Evolutionary conservation across 2,888 invertebrate genomes (phyloP).

Genomic region (Dolichopus griseipennis): DNA sequence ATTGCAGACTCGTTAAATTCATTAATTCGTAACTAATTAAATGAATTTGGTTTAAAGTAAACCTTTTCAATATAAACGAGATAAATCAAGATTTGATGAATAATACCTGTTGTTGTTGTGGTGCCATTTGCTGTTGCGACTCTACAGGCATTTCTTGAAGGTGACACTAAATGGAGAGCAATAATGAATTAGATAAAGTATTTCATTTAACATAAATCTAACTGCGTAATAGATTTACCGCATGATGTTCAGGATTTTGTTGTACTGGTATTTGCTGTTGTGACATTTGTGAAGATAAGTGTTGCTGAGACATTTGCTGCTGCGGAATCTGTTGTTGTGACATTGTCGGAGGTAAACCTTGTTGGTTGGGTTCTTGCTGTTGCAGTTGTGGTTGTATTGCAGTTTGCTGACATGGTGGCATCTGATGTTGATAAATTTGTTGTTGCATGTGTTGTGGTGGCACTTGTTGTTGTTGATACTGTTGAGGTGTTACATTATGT

Average conservation of each 20-base stretch:
- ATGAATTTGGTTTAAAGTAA: no score
- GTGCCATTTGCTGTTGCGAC: conserved; percentile 17
- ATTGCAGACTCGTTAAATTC: no score
- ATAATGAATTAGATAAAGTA: no score
- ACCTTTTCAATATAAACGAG: no score
- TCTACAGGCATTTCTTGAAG: conserved; percentile 16
- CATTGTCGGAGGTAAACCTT: conserved; percentile 6
- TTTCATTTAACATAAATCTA: no score
- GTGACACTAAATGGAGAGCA: conserved; percentile 9
- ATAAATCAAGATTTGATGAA: neutral
- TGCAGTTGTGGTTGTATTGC: neutral
- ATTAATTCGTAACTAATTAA: no score
- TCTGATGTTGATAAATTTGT: conserved; percentile 11
- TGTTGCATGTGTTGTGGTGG: conserved; percentile 9
- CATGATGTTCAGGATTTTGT: conserved; percentile 9
- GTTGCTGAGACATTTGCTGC: neutral
- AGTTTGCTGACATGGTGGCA: conserved; percentile 15
- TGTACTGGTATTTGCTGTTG: conserved; percentile 13
- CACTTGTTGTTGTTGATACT: neutral
- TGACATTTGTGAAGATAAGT: conserved; percentile 8
- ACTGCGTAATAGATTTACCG: neutral
- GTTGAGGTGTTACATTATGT: conserved; percentile 10
- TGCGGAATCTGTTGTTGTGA: conserved; percentile 7
- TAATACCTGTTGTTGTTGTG: conserved; percentile 11
- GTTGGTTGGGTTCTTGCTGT: no score